A percentile compares a stretch with the other conserved stretches of the same genome.
Evolutionary conservation across 2,113 vertebrate genomes (phyloP).

Genomic region (Lophotis ruficrista): DNA sequence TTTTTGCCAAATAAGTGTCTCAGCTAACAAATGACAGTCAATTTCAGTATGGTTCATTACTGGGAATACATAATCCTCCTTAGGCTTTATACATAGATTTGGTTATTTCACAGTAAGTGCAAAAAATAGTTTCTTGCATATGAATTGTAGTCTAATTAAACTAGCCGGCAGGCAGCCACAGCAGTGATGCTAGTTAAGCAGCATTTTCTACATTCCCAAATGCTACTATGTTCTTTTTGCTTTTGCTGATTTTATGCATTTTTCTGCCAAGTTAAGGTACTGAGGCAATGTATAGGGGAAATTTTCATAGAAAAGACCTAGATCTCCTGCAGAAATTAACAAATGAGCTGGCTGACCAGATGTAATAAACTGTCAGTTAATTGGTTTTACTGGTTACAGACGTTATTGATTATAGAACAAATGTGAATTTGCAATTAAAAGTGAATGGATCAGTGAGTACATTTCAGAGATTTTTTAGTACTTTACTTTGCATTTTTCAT

Average conservation of each 20-base stretch:
- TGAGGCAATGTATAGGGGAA: slow-evolving; percentile 5
- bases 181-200: slow-evolving; percentile 66
- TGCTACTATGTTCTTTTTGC: slow-evolving; percentile 26
- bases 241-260: slow-evolving; percentile 74
- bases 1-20: slow-evolving; percentile 36
- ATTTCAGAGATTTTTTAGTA: neutral
- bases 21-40: slow-evolving; percentile 22
- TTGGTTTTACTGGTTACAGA: neutral
- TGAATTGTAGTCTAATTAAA: slow-evolving; percentile 78
- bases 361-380: neutral
- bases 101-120: slow-evolving; percentile 74
- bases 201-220: slow-evolving; percentile 65
- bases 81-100: slow-evolving; percentile 60
- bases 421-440: neutral
- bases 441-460: neutral
- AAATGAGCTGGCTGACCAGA: neutral
- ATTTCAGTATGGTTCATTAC: slow-evolving; percentile 40
- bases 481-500: neutral
- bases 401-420: neutral
- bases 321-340: neutral
- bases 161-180: slow-evolving; percentile 53
- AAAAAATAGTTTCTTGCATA: slow-evolving; percentile 63
- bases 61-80: slow-evolving; percentile 7
- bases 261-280: slow-evolving; percentile 66
- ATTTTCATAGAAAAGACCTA: neutral